Evolutionary conservation across 2,113 vertebrate species (phyloP).

Genomic region (Ranitomeya variabilis): DNA sequence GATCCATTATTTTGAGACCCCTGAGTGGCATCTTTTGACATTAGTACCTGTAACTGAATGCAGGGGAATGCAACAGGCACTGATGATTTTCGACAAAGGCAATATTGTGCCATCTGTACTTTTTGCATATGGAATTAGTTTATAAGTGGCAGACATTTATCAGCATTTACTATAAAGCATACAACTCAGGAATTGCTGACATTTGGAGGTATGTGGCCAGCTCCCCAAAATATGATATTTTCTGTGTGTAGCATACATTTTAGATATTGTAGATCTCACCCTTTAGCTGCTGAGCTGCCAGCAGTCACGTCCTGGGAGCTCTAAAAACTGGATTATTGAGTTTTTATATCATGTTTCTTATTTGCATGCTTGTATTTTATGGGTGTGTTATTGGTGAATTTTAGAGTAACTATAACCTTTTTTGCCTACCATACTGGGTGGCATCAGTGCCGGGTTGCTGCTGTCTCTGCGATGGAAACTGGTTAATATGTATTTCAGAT

Average conservation of each 20-base stretch:
- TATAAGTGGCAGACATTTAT: neutral
- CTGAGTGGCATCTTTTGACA: neutral
- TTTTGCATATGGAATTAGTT: neutral
- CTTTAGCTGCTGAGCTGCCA: neutral
- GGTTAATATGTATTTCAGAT: constrained; percentile 27
- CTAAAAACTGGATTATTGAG: constrained; percentile 14
- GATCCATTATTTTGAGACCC: neutral
- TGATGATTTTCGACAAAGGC: neutral
- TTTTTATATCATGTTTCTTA: constrained; percentile 38
- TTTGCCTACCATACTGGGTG: neutral
- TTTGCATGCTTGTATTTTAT: constrained; percentile 7
- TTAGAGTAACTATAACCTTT: neutral
- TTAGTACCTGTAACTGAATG: neutral
- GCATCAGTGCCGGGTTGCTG: neutral
- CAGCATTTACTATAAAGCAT: constrained; percentile 7
- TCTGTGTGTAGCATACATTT: neutral
- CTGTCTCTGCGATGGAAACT: neutral
- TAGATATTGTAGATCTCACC: neutral
- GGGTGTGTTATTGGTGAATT: constrained; percentile 26
- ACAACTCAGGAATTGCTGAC: constrained; percentile 35
- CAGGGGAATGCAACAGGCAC: neutral
- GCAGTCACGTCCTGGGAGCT: neutral
- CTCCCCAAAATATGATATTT: neutral
- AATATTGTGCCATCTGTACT: neutral
- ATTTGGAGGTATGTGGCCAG: neutral